These are phyloP conservation scores for Archilochus colubris DNA, from an alignment of 2,113 vertebrate genomes.

Conservation along the genomic window DNA sequence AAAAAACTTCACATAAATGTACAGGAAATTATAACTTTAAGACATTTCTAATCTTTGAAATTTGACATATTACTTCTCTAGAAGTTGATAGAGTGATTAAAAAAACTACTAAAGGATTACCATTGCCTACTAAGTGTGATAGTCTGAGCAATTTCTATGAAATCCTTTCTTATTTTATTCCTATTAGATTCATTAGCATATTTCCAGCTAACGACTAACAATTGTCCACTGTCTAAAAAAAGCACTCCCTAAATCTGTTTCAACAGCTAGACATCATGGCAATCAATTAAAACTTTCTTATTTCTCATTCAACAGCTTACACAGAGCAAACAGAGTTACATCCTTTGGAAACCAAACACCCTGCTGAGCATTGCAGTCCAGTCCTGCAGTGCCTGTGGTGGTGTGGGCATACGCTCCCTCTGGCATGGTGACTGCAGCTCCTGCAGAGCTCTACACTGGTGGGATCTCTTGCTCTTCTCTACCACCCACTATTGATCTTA, in stretches of 20 bases:
- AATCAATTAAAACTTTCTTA: background rate
- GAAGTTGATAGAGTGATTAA: conserved; percentile 26
- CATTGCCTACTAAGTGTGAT: background rate
- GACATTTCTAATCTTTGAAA: background rate
- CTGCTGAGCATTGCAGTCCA: background rate
- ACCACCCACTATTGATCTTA: background rate
- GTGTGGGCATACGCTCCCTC: rapidly evolving
- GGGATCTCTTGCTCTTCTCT: background rate
- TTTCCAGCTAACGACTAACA: conserved; percentile 31
- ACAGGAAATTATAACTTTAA: conserved; percentile 24
- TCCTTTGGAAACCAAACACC: background rate
- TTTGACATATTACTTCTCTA: conserved; percentile 19
- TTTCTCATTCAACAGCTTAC: background rate
- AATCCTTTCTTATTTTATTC: conserved; percentile 32
- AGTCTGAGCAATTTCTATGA: conserved; percentile 6
- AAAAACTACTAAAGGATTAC: conserved; percentile 39
- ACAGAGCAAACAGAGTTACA: background rate
- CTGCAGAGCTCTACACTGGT: rapidly evolving
- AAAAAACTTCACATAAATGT: conserved; percentile 13
- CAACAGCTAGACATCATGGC: background rate
- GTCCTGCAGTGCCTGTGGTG: rapidly evolving
- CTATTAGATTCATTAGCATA: conserved; percentile 23
- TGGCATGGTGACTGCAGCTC: background rate
- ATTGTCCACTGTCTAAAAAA: background rate
- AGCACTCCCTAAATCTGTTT: background rate